Evolutionary conservation across 2,888 invertebrate species (phyloP), one percentile per base, ranked within the genome.

Genomic region (Phyllotreta cruciferae): DNA sequence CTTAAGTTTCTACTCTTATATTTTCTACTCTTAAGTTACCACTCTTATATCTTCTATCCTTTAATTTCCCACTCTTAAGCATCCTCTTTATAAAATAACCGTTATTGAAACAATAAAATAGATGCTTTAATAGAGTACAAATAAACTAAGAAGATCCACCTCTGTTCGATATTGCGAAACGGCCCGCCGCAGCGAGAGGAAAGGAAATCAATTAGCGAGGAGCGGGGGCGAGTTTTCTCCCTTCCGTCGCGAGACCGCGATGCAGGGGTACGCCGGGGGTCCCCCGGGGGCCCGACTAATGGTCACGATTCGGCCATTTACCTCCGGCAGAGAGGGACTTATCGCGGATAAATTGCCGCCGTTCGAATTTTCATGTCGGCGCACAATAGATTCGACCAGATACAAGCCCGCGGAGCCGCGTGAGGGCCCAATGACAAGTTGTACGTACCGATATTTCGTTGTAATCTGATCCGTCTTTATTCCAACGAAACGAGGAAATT

Each of bases 231-330:
- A 66, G 66, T 66, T 60, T 58, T 62, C 66, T 63, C 49, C 49
- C 66, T 24, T 24, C 66, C 47, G 56, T 55, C 57, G 49, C 24
- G 45, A 60, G 60, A 55, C 60, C 60, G 60, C 62, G 66, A 36
- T 35, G 8, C 37, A 71, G 45, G 45, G 53, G 45, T 34, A 37
- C 47, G 54, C 50, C 50, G 55, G 36, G 42, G 34, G 53, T 35
- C 64, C 75, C 70, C 73, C 74, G 75, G 24, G 24, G 24, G 73
- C 77, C 78, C 80, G 66, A 71, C 82, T 84, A 84, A 85, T 84
- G 83, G 84, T 85, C 85, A 85, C 85, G 85, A 85, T 82, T 83
- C 82, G 82, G 79, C 84, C 84, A 85, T 85, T 85, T 85, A 85
- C 85, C 85, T 83, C 85, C 84, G 83, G 84, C 84, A 81, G 82